Conservation (phyloP, 2,797 vertebrate genomes). For the Falco concolor region DNA sequence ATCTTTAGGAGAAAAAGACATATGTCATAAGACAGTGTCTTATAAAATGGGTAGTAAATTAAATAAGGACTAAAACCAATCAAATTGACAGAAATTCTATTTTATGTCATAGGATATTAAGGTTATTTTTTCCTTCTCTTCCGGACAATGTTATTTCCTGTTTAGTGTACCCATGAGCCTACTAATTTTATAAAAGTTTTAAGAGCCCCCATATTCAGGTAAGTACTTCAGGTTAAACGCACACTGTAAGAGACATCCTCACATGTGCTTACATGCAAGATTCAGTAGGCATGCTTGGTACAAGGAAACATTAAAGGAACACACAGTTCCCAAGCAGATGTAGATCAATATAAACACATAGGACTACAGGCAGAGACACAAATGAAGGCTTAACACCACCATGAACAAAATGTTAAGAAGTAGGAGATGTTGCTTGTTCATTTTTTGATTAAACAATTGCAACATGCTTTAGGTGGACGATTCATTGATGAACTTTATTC, state of each 20-base stretch:
- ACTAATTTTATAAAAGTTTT: slow-evolving; percentile 6
- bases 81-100: slow-evolving; percentile 51
- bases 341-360: accelerated
- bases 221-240: background rate
- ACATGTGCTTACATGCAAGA: accelerated
- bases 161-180: slow-evolving; percentile 18
- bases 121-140: slow-evolving; percentile 44
- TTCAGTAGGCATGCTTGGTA: background rate
- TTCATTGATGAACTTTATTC: background rate
- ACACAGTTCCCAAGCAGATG: background rate
- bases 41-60: slow-evolving; percentile 30
- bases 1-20: slow-evolving; percentile 14
- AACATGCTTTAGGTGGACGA: background rate
- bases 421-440: background rate
- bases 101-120: slow-evolving; percentile 32
- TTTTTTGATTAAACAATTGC: background rate
- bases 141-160: slow-evolving; percentile 24
- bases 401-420: background rate
- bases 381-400: background rate
- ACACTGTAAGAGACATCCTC: background rate
- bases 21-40: slow-evolving; percentile 14
- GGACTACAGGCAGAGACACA: background rate
- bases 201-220: background rate
- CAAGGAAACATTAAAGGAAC: background rate
- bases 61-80: slow-evolving; percentile 32